Base-by-base conservation (phyloP, 1,140 invertebrate genomes). In the Protaetia brevitarsis region DNA sequence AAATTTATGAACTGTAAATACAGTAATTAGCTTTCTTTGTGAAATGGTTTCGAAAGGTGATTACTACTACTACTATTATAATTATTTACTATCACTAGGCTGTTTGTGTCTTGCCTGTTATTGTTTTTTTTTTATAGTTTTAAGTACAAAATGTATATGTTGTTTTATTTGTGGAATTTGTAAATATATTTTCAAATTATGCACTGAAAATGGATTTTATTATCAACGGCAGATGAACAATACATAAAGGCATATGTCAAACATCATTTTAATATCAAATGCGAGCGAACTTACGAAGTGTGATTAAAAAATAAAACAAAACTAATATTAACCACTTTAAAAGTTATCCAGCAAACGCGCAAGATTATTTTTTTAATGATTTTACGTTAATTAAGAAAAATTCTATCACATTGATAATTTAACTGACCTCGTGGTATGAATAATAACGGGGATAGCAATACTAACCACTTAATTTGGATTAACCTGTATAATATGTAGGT, bases 101-200 rank as follows among this genome's bases (percentile, higher is more conserved):
- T 74, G 71, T 72, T 73, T 71, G 69, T 73, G 64, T 74, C 74
- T 76, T 76, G 74, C 74, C 74, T 72, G 74, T 76, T 76, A 76
- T 74, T 76, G 72, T 74, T 76, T 69, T 66, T 62, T 45, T 69
- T 74, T 76, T 71, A 73, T 74, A 76, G 72, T 74, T 76, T 69
- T 74, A 73, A 74, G 69, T 69, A 72, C 70, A 70, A 75, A 73
- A 68, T 74, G 72, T 76, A 72, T 76, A 70, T 76, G 74, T 76
- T 76, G 74, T 76, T 76, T 72, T 76, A 73, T 74, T 71, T 74
- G 69, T 63, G 70, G 71, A 71, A 71, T 70, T 70, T 76, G 74
- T 76, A 76, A 76, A 76, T 76, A 75, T 72, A 75, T 74, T 73
- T 75, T 74, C 70, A 75, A 73, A 64, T 74, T 73, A 74, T 75